Evolutionary conservation across 2,113 vertebrate species (phyloP), one percentile per base, ranked within the genome.

Genomic region (Corvus moneduloides): DNA sequence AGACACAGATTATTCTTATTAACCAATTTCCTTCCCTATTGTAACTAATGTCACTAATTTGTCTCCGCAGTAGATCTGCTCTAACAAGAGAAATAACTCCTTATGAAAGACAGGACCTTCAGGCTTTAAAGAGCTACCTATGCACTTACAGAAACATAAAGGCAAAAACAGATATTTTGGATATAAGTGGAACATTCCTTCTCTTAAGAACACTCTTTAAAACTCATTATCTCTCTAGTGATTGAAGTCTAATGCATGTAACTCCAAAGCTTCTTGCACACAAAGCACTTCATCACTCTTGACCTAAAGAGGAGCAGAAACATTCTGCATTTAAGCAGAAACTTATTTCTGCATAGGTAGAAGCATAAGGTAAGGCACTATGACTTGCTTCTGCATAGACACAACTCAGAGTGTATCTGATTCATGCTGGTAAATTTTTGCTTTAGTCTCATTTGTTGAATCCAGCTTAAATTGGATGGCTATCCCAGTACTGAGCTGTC

Each of bases 401-500:
- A 39, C 22, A 73, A 66, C 58, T 90, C 56, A 13, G 27, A 49
- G 64, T 59, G 35, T 35, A 52, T 81, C 61, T 92, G 24, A 33
- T 92, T 46, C 0, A 0, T 41, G 35, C 55, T 67, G 48, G 2
- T 89, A 90, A 86, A 43, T 75, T 94, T 92, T 83, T 86, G 76
- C 89, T 88, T 69, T 68, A 80, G 24, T 54, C 72, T 84, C 43
- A 37, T 66, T 64, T 89, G 64, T 61, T 92, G 77, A 91, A 91
- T 89, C 44, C n/a, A 91, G 32, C 28, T 63, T 62, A 85, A 67
- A 51, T 80, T 93, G 92, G 75, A 41, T 35, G 41, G 85, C 67
- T 92, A 90, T 73, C 75, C 72, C 54, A 80, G 88, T 30, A 76
- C 69, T 72, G 73, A 96, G 87, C 93, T 97, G 95, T 95, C 95